phyloP scores from a whole-genome alignment of 2,888 invertebrate species.

The Tipula vernalis region DNA sequence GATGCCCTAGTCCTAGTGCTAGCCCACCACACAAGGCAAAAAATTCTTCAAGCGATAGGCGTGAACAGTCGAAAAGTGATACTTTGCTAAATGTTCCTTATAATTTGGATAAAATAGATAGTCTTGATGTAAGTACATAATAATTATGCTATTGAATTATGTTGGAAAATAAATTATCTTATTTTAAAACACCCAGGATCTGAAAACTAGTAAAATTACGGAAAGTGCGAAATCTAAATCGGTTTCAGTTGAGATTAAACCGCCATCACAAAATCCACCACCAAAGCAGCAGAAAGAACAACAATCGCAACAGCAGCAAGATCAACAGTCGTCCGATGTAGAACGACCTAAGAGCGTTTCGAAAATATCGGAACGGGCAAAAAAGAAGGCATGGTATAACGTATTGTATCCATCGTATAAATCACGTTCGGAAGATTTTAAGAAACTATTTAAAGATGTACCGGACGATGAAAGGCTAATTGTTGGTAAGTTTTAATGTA shows the following conservation, averaged over 20 bases:
- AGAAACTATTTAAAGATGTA: slow-evolving; percentile 79
- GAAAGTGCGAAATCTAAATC: not conserved
- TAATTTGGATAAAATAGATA: slow-evolving; percentile 17
- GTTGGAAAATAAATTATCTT: not conserved
- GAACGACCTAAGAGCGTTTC: slow-evolving; percentile 25
- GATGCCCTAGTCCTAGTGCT: slow-evolving; percentile 6
- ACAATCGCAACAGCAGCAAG: not conserved
- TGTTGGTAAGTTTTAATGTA: slow-evolving; percentile 50
- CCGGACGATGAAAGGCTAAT: slow-evolving; percentile 84
- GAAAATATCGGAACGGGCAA: slow-evolving; percentile 43
- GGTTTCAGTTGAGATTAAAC: not conserved
- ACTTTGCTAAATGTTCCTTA: slow-evolving; percentile 16
- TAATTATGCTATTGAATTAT: not conserved
- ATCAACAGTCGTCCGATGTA: not conserved
- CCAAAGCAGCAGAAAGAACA: not conserved
- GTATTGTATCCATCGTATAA: slow-evolving; percentile 86
- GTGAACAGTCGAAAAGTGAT: slow-evolving; percentile 15
- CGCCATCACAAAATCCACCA: not conserved
- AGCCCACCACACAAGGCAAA: not conserved
- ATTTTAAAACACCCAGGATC: not conserved
- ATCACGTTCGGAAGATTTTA: slow-evolving; percentile 85
- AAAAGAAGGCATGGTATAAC: slow-evolving; percentile 79
- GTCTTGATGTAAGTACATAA: slow-evolving; percentile 18
- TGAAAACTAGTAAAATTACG: not conserved
- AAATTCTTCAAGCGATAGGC: not conserved